phyloP scores from a whole-genome alignment of 2,797 vertebrate genomes.

The Molothrus ater region DNA sequence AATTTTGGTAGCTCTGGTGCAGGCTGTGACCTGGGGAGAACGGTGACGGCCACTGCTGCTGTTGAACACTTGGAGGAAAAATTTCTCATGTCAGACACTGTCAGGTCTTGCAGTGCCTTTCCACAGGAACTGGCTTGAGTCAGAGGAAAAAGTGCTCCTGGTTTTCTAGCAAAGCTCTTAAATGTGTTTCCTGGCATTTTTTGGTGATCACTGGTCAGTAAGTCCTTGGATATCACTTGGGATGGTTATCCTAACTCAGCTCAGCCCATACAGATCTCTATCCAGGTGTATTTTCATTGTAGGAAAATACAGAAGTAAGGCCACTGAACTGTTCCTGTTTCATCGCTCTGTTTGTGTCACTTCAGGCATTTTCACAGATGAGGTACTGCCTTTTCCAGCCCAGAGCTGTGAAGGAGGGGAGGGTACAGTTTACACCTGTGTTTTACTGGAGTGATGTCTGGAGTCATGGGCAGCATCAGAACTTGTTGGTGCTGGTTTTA shows the following conservation, averaged over 20 bases:
- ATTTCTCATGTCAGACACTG: rapidly evolving
- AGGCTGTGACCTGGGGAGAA: not conserved
- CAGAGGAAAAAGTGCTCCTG: rapidly evolving
- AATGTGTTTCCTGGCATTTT: not conserved
- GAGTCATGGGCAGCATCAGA: not conserved
- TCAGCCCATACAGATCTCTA: not conserved
- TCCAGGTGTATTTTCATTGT: not conserved
- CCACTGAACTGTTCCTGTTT: not conserved
- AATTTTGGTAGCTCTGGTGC: not conserved
- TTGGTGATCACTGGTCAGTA: not conserved
- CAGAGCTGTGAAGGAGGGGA: not conserved
- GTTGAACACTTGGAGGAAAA: not conserved
- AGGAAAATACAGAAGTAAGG: not conserved
- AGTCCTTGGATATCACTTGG: not conserved
- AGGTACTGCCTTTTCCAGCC: not conserved
- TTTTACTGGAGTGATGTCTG: not conserved
- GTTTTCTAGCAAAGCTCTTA: not conserved
- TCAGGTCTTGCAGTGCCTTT: not conserved
- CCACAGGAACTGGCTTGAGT: not conserved
- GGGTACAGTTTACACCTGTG: rapidly evolving
- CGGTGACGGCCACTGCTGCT: rapidly evolving
- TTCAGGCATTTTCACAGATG: not conserved
- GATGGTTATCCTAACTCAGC: not conserved
- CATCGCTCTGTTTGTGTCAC: rapidly evolving
- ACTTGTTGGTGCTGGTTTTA: not conserved